A percentile compares a stretch with the other conserved stretches of the same genome.
phyloP scores from a whole-genome alignment of 2,888 invertebrate species.

The Lordiphosa fenestrarum region DNA sequence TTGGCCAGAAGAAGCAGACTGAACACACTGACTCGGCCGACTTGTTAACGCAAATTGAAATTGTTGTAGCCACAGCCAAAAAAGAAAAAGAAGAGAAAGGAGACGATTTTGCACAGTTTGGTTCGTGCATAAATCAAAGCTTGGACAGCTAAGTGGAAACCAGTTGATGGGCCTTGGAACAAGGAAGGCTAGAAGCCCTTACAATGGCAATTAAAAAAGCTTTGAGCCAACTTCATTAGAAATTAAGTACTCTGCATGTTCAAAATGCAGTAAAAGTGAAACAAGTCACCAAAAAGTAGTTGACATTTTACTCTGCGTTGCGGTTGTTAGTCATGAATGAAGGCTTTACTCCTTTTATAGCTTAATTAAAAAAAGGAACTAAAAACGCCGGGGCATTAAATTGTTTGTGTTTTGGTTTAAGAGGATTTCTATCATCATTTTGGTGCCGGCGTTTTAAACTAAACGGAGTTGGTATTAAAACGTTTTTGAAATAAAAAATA shows the following conservation, averaged over 20 bases:
- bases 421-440: no score
- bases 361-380: no score
- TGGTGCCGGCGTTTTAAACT: no score
- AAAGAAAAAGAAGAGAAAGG: constrained; percentile 27
- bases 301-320: neutral
- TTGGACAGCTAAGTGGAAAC: constrained; percentile 1
- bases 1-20: constrained; percentile 33
- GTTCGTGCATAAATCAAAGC: constrained; percentile 62
- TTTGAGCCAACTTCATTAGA: constrained; percentile 38
- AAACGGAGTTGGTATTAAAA: no score
- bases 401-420: no score
- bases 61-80: constrained; percentile 47
- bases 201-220: constrained; percentile 57
- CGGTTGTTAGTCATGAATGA: no score
- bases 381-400: no score
- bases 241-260: constrained; percentile 29
- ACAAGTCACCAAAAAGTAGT: neutral
- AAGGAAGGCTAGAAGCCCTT: constrained; percentile 20
- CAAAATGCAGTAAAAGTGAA: constrained; percentile 20
- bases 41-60: constrained; percentile 62
- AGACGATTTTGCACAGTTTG: constrained; percentile 44
- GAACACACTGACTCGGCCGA: constrained; percentile 33
- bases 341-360: no score
- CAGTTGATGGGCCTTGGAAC: neutral
- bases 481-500: no score